Evolutionary conservation across 53 echinoderm and acorn worm genomes (phyloP), one percentile per base, ranked within the genome.

Genomic region (Stichopus horrens): DNA sequence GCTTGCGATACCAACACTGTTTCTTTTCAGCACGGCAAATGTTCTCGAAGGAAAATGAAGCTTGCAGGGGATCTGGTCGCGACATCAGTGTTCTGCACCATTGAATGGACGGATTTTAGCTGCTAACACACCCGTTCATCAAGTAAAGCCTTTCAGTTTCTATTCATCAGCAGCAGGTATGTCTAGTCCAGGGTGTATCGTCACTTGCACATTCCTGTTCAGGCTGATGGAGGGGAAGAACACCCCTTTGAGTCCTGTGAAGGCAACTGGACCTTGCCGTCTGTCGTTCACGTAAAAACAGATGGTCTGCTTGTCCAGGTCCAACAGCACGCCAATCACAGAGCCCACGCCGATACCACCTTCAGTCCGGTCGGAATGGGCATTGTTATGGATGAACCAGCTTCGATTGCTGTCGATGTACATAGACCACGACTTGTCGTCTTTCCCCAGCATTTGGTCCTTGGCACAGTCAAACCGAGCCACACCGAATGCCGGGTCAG

Each of bases 361-460:
- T 83, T 99, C 99, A 52, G 93, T 94, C 63, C 99, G 86, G 75
- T 99, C 99, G 4, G 96, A 88, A 63, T 99, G 99, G 10, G 94
- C 99, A 18, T 99, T 99, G 82, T 96, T 94, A 87, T 99, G 99
- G 74, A 99, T 94, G 76, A 98, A 99, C 99, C 99, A 99, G 89
- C 99, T 99, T 53, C 99, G 96, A 84, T 95, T 96, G 85, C 94
- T 99, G 77, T 99, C 99, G 54, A 99, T 93, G 92, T 99, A 99
- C 95, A 99, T 99, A 55, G 99, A 99, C 99, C 99, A 99, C 5
- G 99, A 96, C 86, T 96, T 96, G 66, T 99, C 96, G 73, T 99
- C 99, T 76, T 99, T 99, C 9, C 99, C 99, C 8, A 99, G 92
- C 99, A 99, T 99, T 88, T 86, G 73, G 88, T 99, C 99, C 86